Evolutionary conservation across 1,140 invertebrate genomes (phyloP), one percentile per base, ranked within the genome.

Genomic region (Limonius californicus): DNA sequence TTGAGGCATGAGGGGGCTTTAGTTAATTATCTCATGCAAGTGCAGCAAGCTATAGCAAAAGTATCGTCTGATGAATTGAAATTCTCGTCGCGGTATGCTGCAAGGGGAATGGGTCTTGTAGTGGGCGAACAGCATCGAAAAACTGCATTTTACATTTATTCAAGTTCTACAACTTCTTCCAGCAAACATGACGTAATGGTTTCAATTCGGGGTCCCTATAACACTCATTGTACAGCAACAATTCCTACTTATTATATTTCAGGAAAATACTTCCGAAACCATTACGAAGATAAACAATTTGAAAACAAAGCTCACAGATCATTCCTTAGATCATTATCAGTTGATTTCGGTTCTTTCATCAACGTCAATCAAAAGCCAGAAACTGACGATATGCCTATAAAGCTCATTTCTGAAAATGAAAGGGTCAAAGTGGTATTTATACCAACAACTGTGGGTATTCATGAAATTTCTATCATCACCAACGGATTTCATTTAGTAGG

Each of bases 91-190:
- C 77, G 79, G 63, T 85, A 83, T 62, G 73, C 83, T 0, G 82
- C 80, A 11, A 77, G 78, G 69, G 83, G 83, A 19, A 83, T 83
- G 69, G 83, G 83, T 1, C 72, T 85, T 15, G 73, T 79, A 32
- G 78, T 79, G 27, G 81, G 80, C 15, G 80, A 81, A 70, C 71
- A 79, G 54, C 76, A 80, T 54, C 76, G 77, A 58, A 80, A 79
- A 74, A 66, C 68, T 1, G 59, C 62, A 18, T 72, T 76, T 61
- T 76, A 72, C 59, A 56, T 74, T 20, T 76, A 76, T 35, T 61
- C 68, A 8, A 70, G 72, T 54, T 54, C 27, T 6, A 45, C 30
- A 7, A 53, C 20, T 1, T 53, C 23, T 9, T 32, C 39, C 6
- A 57, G 62, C 35, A 30, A 21, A 18, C 59, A 35, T 54, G 61